phyloP scores from a whole-genome alignment of 1,140 invertebrate species.

The Drosophila bipectinata region DNA sequence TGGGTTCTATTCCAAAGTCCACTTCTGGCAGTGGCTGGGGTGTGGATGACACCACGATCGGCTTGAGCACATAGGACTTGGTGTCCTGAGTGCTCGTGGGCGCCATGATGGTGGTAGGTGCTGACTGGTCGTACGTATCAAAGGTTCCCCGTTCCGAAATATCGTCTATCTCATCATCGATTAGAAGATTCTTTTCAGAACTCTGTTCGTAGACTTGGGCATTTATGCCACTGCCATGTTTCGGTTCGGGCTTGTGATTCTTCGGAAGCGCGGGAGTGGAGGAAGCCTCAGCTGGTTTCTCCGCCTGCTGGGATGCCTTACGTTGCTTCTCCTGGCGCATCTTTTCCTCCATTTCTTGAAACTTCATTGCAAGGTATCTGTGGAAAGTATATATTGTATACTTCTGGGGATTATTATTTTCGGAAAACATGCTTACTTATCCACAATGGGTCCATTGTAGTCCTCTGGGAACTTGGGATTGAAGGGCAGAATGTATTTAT shows the following conservation, averaged over 20 bases:
- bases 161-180: conserved; percentile 79
- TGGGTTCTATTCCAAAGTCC: conserved; percentile 41
- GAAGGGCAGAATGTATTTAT: conserved; percentile 93
- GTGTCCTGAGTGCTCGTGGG: conserved; percentile 39
- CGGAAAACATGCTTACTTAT: conserved; percentile 85
- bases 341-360: conserved; percentile 92
- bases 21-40: conserved; percentile 54
- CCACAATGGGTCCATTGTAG: conserved; percentile 92
- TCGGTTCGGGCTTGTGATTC: conserved; percentile 57
- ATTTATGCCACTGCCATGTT: conserved; percentile 70
- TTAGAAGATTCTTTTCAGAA: conserved; percentile 76
- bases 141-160: conserved; percentile 71
- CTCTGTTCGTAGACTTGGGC: conserved; percentile 79
- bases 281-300: conserved; percentile 49
- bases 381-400: not conserved
- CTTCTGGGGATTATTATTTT: not conserved
- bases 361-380: conserved; percentile 92
- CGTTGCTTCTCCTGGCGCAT: conserved; percentile 85
- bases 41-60: conserved; percentile 69
- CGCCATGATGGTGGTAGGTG: conserved; percentile 57
- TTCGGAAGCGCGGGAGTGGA: conserved; percentile 53
- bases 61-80: conserved; percentile 54
- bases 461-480: conserved; percentile 94
- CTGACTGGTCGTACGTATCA: conserved; percentile 61
- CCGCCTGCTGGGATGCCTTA: conserved; percentile 62